Evolutionary conservation across 2,797 vertebrate genomes (phyloP).

Genomic region (Falco novaeseelandiae): DNA sequence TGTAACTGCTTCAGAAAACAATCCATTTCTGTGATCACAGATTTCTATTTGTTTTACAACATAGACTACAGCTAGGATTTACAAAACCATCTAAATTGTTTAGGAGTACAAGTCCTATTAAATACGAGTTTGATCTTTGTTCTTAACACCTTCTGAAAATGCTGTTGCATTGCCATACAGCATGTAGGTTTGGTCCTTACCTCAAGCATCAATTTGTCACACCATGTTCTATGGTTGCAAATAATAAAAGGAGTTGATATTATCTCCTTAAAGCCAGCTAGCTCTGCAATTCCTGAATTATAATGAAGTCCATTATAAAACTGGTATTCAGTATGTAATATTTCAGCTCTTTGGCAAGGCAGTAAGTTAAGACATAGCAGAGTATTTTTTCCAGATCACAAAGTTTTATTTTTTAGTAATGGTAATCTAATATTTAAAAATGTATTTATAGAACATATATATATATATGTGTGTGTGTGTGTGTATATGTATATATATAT

Average conservation of each 20-base stretch:
- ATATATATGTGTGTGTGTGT: no score
- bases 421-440: neutral
- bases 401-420: neutral
- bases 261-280: neutral
- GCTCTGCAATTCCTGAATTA: neutral
- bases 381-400: neutral
- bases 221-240: neutral
- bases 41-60: neutral
- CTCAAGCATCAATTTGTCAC: neutral
- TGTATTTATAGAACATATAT: neutral
- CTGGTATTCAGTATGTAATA: neutral
- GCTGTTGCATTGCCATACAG: neutral
- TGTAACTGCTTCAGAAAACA: neutral
- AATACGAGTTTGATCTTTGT: neutral
- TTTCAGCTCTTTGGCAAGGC: neutral
- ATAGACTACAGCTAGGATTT: neutral
- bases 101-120: neutral
- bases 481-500: no score
- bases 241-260: neutral
- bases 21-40: neutral
- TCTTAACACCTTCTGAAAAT: neutral
- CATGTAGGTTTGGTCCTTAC: neutral
- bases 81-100: neutral
- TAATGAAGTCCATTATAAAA: neutral
- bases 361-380: neutral